Evolutionary conservation across 2,113 vertebrate species (phyloP).

Genomic region (Entelurus aequoreus): DNA sequence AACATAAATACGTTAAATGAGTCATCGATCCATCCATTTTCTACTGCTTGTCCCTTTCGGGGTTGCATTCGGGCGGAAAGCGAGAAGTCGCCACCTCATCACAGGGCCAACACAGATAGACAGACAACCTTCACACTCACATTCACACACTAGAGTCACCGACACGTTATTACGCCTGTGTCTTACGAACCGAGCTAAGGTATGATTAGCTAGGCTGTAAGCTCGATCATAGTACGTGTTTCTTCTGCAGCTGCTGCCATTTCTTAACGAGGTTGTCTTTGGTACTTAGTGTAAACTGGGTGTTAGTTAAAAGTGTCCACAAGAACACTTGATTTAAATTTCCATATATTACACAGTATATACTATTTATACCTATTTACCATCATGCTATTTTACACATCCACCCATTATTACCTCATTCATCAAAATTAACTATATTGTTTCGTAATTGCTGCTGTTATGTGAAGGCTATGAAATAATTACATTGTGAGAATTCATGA

Average conservation of each 20-base stretch:
- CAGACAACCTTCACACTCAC: too few relatives aligned
- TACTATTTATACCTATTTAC: conserved; percentile 57
- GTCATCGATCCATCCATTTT: too few relatives aligned
- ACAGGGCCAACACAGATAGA: too few relatives aligned
- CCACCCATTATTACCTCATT: conserved; percentile 33
- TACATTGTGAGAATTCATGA: conserved; percentile 28
- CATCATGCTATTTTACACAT: conserved; percentile 18
- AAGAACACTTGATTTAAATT: conserved; percentile 8
- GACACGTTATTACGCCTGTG: background rate
- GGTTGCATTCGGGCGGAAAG: too few relatives aligned
- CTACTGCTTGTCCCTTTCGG: too few relatives aligned
- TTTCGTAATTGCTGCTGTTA: conserved; percentile 21
- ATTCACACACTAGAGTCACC: background rate
- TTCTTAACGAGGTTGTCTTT: conserved; percentile 24
- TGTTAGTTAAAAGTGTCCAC: conserved; percentile 39
- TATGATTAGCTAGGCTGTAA: conserved; percentile 14
- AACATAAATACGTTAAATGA: background rate
- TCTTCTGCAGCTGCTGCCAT: conserved; percentile 10
- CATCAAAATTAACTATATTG: conserved; percentile 44
- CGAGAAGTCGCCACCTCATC: too few relatives aligned
- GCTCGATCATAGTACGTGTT: conserved; percentile 27
- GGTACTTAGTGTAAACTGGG: conserved; percentile 23
- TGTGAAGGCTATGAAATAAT: conserved; percentile 22
- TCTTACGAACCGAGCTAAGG: conserved; percentile 2
- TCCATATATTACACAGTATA: too few relatives aligned